Base-by-base conservation (phyloP, 2,113 vertebrate species). In the Chlamydotis undulata region DNA sequence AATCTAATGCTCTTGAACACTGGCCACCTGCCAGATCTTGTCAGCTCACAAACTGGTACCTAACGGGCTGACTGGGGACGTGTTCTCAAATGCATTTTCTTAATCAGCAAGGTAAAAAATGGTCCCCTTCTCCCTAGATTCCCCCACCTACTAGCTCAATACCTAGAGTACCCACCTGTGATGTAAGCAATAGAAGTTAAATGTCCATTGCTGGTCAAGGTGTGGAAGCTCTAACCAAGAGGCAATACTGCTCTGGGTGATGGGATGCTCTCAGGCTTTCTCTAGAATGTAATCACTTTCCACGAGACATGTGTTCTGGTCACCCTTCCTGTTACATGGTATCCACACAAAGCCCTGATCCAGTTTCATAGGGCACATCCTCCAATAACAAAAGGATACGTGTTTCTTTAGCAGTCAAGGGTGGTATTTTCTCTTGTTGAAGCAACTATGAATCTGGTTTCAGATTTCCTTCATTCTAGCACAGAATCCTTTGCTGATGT, bases 31-130 rank as follows among this genome's bases (percentile, higher is more conserved):
- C 5, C 61, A 45, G 18, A 55, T 22, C 28, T 71, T 47, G 14
- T 43, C 33, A 79, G 8, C 28, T 79, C n/a, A 56, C 37, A 50
- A 43, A 35, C 6, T 67, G 4, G 10, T 19, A 69, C 6, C 4
- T 63, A 33, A 9, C 0, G 0, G 12, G 8, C 7, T 70, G 14
- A 15, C 29, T 31, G 35, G 24, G 25, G 4, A 56, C 61, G 14
- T 33, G 19, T 21, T 64, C 43, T 73, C 43, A 64, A 52, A 10
- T 4, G 10, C 2, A 45, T 71, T 80, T 89, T 83, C 71, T n/a
- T 29, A 83, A 28, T 47, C 56, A 79, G 15, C 7, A 50, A 35
- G 0, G 4, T 6, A 19, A 65, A 78, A 75, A 47, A n/a, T 39
- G 4, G 8, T 29, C 14, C 17, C 10, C 10, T 61, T 23, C 47